A percentile compares a stretch with the other conserved stretches of the same genome.
These are phyloP conservation scores for Horisme vitalbata DNA, from an alignment of 2,888 invertebrate genomes.

Conservation along the genomic window DNA sequence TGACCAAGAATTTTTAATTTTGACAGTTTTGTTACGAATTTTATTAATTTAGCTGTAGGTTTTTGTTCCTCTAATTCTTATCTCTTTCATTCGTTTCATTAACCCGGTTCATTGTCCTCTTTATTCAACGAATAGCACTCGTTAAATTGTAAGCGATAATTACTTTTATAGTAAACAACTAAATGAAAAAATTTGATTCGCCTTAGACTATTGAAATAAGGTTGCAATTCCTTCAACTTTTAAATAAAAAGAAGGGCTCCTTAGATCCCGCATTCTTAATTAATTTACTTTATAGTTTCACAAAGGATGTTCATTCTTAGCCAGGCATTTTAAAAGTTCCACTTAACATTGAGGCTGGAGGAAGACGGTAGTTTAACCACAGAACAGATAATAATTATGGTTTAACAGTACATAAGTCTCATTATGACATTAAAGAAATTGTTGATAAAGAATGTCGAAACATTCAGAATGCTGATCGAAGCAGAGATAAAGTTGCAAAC, in stretches of 20 bases:
- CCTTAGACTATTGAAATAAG: not conserved
- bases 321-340: slow-evolving; percentile 11
- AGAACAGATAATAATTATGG: too few species aligned
- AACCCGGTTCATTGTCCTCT: slow-evolving; percentile 52
- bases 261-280: slow-evolving; percentile 9
- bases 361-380: slow-evolving; percentile 3
- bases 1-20: too few species aligned
- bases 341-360: slow-evolving; percentile 6
- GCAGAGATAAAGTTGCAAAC: too few species aligned
- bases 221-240: slow-evolving; percentile 1
- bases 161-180: slow-evolving; percentile 12
- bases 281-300: slow-evolving; percentile 17
- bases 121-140: slow-evolving; percentile 43
- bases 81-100: slow-evolving; percentile 35
- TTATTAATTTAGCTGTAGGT: not conserved
- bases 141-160: slow-evolving; percentile 35
- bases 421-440: not conserved
- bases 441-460: too few species aligned
- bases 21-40: too few species aligned
- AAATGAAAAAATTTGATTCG: not conserved
- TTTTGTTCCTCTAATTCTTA: not conserved
- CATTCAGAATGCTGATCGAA: too few species aligned
- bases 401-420: not conserved
- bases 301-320: slow-evolving; percentile 22
- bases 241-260: not conserved